Base-by-base conservation (phyloP, 53 echinoderm and acorn worm species). In the Hippasteria phrygiana region DNA sequence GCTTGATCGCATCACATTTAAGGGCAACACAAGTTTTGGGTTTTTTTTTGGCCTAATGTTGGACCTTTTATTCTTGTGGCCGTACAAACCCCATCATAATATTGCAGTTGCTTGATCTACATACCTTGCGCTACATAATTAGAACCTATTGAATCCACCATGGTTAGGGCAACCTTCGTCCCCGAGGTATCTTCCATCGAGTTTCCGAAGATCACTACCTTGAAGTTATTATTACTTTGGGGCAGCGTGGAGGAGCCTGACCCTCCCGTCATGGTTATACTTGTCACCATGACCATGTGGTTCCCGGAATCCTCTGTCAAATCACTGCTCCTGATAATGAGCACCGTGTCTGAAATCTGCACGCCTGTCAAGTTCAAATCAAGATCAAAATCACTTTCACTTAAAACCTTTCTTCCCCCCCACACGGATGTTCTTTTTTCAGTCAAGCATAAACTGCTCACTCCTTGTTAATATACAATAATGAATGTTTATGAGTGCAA, bases 151-250 rank as follows among this genome's bases (percentile, higher is more conserved):
- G 39, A 10, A 62, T 39, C 31, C 43, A 46, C 8, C 29, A 18
- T 14, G 14, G 85, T 51, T 35, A 36, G 17, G 13, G 85, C 85
- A 34, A 85, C 71, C 37, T 37, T 54, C 34, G 50, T 46, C 18
- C 70, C 70, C 12, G 85, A 85, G 0, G 71, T 71, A 11, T 70
- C 85, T 13, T 16, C 71, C 51, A 70, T 48, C 0, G 85, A 51
- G 54, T 70, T 85, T n/a, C 85, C 85, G 26, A 85, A 85, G 51
- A 85, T 32, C 35, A 39, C 50, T n/a, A 71, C 37, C 47, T 71
- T 24, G 38, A 85, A 51, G 54, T 51, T 34, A 6, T 0, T 34
- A 11, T 13, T 22, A 18, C 0, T 14, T 0, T 0, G 0, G 0
- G 18, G 38, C 31, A 85, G 53, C 4, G 11, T 22, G 14, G 85